Base-by-base conservation (phyloP, 2,888 invertebrate species). In the Philonicus albiceps region DNA sequence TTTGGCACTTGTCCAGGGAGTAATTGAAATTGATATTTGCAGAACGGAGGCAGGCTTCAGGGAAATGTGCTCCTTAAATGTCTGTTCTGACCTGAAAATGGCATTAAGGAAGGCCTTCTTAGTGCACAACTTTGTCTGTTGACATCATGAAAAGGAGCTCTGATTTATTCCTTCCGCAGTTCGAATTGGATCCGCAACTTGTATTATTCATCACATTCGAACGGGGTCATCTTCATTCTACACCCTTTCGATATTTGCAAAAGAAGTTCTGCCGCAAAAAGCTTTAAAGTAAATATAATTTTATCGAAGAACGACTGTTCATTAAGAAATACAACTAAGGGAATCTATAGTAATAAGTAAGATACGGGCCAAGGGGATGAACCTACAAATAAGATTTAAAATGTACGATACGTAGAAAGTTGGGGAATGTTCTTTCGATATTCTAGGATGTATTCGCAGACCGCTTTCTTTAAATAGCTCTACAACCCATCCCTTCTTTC, bases 1-100 rank as follows among this genome's bases (percentile, higher is more conserved):
- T 53, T 73, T 73, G 40, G 84, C 73, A 43, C 16, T 72, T 40
- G 73, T 72, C 73, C 43, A 83, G 27, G 16, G 5, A 13, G 22
- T 64, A 83, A 64, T 83, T 83, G 81, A 83, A 64, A 64, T 83
- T 83, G 34, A 83, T 78, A 78, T 78, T 78, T 49, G 27, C 53
- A 31, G 43, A 30, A 19, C 78, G 78, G 64, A 49, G 49, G 49
- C 11, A 64, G 64, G 22, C 64, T 27, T 27, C 64, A 64, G 64
- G 64, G 27, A n/a, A n/a, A 64, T 8, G 22, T 64, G 1, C 64
- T 64, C 64, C 37, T 34, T 0, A 75, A 37, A 37, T 75, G 30
- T 34, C 75, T 75, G 22, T 16, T 37, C 22, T 64, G 64, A 27
- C 19, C 27, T 22, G 27, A 64, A 64, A 64, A 64, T 64, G 19